These are phyloP conservation scores for Coracias cyanogaster DNA, from an alignment of 2,797 vertebrate genomes.

Conservation along the genomic window DNA sequence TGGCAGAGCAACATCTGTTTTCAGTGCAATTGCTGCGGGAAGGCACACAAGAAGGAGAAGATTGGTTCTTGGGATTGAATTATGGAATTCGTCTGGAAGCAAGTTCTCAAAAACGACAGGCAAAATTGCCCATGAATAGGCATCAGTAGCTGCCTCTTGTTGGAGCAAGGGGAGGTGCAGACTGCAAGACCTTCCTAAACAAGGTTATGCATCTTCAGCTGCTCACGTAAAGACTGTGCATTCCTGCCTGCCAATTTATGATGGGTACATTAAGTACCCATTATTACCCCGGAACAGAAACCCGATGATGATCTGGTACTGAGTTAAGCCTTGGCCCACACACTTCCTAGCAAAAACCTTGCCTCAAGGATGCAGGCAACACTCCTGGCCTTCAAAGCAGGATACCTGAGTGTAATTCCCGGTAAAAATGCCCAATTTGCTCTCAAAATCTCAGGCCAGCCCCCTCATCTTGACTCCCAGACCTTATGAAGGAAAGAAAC, in stretches of 20 bases:
- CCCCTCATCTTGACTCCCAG: background rate
- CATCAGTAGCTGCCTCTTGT: background rate
- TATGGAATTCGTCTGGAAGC: background rate
- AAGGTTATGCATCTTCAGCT: background rate
- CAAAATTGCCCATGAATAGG: background rate
- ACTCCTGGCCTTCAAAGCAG: background rate
- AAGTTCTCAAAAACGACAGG: background rate
- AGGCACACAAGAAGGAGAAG: background rate
- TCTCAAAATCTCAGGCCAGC: background rate
- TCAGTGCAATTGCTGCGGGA: background rate
- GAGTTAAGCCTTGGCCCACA: conserved; percentile 8
- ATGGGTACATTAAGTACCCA: background rate
- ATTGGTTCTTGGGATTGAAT: background rate
- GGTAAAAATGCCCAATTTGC: background rate
- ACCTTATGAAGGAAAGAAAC: accelerated
- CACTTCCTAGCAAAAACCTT: background rate
- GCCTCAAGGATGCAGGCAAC: background rate
- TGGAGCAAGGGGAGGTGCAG: background rate
- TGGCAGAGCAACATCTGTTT: background rate
- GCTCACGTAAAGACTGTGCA: background rate
- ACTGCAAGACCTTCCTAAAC: background rate
- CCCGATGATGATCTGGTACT: background rate
- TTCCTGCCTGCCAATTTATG: background rate
- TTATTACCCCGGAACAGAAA: background rate
- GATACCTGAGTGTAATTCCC: background rate